Evolutionary conservation across 2,888 invertebrate genomes (phyloP).

Genomic region (Kryphioiulus occultus): DNA sequence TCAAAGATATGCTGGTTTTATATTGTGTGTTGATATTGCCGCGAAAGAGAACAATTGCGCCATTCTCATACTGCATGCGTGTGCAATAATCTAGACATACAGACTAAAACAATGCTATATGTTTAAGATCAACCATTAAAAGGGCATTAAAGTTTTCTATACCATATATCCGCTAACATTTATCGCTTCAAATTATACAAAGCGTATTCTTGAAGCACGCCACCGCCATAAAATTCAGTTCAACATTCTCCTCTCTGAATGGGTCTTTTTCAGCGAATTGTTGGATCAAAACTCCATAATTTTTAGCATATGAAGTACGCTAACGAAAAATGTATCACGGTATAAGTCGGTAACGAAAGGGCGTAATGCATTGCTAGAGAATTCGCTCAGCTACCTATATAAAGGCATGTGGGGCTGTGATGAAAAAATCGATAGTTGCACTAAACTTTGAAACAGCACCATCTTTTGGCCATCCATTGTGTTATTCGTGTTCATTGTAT

Average conservation of each 20-base stretch:
- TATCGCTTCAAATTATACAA: constrained; percentile 40
- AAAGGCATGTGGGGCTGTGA: not conserved
- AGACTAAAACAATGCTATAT: constrained; percentile 36
- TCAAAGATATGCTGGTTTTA: not conserved
- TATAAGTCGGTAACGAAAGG: constrained; percentile 19
- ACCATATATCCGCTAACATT: constrained; percentile 21
- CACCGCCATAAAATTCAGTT: constrained; percentile 19
- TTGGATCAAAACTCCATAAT: constrained; percentile 29
- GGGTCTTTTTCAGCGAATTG: constrained; percentile 38
- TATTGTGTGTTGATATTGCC: not conserved
- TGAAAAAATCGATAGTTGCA: constrained; percentile 33
- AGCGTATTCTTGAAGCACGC: constrained; percentile 20
- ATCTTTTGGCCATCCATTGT: constrained; percentile 36
- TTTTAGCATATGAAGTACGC: constrained; percentile 20
- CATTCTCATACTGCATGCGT: constrained; percentile 10
- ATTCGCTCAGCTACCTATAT: constrained; percentile 27
- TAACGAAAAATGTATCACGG: constrained; percentile 27
- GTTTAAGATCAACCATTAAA: constrained; percentile 36
- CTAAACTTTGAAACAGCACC: constrained; percentile 36
- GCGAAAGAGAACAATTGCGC: not conserved
- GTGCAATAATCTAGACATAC: not conserved
- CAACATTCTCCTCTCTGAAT: constrained; percentile 30
- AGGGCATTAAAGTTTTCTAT: constrained; percentile 32
- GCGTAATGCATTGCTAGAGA: constrained; percentile 32
- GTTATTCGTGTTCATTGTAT: constrained; percentile 24